Evolutionary conservation across 2,797 vertebrate species (phyloP).

Genomic region (Chromis chromis): DNA sequence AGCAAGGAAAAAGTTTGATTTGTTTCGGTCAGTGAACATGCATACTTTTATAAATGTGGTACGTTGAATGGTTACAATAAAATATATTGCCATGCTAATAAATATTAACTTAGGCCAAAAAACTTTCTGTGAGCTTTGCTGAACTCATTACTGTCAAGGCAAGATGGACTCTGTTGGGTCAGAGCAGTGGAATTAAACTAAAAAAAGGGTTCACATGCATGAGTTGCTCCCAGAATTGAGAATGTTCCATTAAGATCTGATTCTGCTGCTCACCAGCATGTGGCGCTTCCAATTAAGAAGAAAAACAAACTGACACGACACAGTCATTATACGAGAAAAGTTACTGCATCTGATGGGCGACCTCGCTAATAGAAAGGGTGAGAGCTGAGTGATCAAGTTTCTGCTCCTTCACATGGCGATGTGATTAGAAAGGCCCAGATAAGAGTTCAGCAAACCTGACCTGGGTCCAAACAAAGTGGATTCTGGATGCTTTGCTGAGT

Average conservation of each 20-base stretch:
- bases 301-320: background rate
- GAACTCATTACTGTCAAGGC: conserved; percentile 14
- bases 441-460: background rate
- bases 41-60: background rate
- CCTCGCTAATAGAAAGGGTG: background rate
- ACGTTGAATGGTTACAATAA: background rate
- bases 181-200: conserved; percentile 3
- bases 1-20: background rate
- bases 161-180: conserved; percentile 6
- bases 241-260: background rate
- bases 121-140: background rate
- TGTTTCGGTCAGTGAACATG: background rate
- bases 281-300: background rate
- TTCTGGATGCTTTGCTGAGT: background rate
- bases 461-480: background rate
- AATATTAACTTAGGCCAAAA: background rate
- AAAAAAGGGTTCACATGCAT: conserved; percentile 2
- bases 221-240: background rate
- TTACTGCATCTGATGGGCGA: background rate
- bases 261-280: conserved; percentile 6
- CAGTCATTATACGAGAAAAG: background rate
- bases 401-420: background rate
- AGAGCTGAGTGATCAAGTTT: background rate
- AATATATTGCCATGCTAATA: background rate
- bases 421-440: background rate